Base-by-base conservation (phyloP, 2,797 vertebrate species). In the Avahi laniger region DNA sequence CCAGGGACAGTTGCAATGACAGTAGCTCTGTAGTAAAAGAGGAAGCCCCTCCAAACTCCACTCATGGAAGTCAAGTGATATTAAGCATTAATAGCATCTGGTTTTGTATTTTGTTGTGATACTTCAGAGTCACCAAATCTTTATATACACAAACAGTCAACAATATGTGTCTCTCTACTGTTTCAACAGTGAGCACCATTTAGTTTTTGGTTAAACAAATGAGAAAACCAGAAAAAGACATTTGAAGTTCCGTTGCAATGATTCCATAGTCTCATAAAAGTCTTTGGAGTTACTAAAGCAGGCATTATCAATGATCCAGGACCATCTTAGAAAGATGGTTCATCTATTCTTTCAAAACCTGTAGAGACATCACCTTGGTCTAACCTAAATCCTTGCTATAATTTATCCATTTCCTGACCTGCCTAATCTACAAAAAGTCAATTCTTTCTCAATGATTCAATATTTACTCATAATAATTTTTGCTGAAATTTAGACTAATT, bases 401-500 rank as follows among this genome's bases (percentile, higher is more conserved):
- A 72, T 50, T 72, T 65, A 85, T 41, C 14, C 3, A 17, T 69
- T 85, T 73, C 26, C 24, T 69, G 35, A 59, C 24, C 67, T 89
- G 54, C 6, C 46, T 50, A 92, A 87, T 22, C 65, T 18, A 54
- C 6, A 52, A 67, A 72, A 85, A 70, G 33, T 67, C 50, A 80
- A 35, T 22, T 70, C n/a, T 93, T 89, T 43, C 57, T 87, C 61
- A 8, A 13, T 14, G 33, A 95, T 59, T 69, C 50, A 57, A 2
- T 90, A 59, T 24, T 85, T 26, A 38, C 17, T 72, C 6, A 17
- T 2, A 41, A 46, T 41, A 9, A 3, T 54, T 85, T 87, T 61
- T 41, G 61, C 41, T 69, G 70, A 96, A 63, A 82, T 75, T 73
- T 43, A 75, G 33, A 28, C 11, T 61, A 30, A 30, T n/a, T 79